phyloP scores from a whole-genome alignment of 2,113 vertebrate genomes.

The Dendrocopos noguchii region DNA sequence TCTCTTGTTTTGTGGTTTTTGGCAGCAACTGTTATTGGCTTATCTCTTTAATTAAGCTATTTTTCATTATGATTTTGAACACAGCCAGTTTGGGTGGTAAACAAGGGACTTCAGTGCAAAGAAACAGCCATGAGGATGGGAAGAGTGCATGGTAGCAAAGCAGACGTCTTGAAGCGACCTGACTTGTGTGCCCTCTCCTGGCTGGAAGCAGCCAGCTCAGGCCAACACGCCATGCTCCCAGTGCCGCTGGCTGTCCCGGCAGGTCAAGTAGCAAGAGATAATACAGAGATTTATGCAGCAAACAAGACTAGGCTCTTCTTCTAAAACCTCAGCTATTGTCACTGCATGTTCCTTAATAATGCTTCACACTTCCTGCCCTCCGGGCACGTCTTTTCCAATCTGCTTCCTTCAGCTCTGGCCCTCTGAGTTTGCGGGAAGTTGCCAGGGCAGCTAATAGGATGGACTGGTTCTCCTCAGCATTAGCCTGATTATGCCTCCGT shows the following conservation, averaged over 20 bases:
- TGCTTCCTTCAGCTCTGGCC: not conserved
- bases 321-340: not conserved
- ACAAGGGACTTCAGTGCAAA: not conserved
- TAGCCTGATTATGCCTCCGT: not conserved
- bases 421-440: not conserved
- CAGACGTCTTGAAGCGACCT: not conserved
- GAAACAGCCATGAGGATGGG: not conserved
- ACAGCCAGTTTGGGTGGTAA: slow-evolving; percentile 9
- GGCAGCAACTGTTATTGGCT: not conserved
- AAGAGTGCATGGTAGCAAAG: not conserved
- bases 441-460: not conserved
- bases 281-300: slow-evolving; percentile 37
- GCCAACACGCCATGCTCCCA: not conserved
- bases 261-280: slow-evolving; percentile 29
- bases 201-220: slow-evolving; percentile 54
- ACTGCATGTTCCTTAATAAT: not conserved
- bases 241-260: not conserved
- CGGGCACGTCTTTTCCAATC: not conserved
- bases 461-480: accelerated
- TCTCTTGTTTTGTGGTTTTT: not conserved
- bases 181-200: slow-evolving; percentile 63
- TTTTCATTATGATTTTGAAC: not conserved
- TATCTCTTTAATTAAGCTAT: slow-evolving; percentile 25
- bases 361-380: not conserved
- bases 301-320: slow-evolving; percentile 25